Conservation (phyloP, 2,888 invertebrate genomes). For the Heliconius sara region DNA sequence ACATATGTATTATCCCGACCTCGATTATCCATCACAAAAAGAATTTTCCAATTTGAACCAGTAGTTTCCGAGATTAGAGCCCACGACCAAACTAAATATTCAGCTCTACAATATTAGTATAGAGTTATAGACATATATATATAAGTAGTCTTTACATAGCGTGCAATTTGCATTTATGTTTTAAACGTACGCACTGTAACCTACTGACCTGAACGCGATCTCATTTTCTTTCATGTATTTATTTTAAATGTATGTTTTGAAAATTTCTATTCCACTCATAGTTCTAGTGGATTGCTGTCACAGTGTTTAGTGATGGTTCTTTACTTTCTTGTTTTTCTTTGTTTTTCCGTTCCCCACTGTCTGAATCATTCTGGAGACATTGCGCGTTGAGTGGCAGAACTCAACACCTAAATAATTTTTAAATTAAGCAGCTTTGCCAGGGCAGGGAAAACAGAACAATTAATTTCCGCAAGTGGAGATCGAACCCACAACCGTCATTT, state of each 20-base stretch:
- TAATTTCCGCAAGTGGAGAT: no score
- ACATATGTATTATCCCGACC: no score
- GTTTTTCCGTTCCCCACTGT: no score
- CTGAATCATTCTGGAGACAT: no score
- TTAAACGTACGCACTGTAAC: constrained; percentile 6
- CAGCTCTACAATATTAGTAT: not conserved
- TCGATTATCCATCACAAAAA: no score
- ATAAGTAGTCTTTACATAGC: constrained; percentile 2
- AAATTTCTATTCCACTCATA: not conserved
- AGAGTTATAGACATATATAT: not conserved
- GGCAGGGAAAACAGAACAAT: no score
- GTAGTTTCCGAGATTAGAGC: not conserved
- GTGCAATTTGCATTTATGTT: constrained; percentile 10
- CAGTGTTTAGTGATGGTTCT: not conserved
- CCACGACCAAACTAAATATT: not conserved
- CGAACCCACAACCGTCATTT: no score
- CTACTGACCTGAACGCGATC: constrained; percentile 22
- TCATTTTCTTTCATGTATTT: constrained; percentile 14
- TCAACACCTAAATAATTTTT: no score
- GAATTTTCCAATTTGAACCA: no score
- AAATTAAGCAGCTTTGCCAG: no score
- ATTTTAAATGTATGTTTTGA: constrained; percentile 3
- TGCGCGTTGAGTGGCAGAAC: no score
- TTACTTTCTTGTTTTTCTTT: no score
- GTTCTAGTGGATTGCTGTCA: not conserved